phyloP scores from a whole-genome alignment of 2,113 vertebrate species.

The Silurus glanis region DNA sequence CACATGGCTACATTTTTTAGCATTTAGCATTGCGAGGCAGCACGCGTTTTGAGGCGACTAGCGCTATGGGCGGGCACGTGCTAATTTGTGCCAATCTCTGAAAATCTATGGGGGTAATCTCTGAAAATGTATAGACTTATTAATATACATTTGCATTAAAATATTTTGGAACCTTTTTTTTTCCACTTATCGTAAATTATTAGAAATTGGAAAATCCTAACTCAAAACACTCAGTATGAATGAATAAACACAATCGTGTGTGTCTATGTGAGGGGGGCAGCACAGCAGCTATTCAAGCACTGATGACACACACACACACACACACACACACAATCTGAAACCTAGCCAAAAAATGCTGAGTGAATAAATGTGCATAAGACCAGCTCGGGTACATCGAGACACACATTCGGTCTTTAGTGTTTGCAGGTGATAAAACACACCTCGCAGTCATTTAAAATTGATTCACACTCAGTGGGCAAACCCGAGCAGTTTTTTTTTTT shows the following conservation, averaged over 20 bases:
- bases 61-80: too few relatives aligned
- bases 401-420: conserved; percentile 1
- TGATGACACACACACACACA: conserved; percentile 20
- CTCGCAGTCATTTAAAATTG: conserved; percentile 16
- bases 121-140: not conserved
- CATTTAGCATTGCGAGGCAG: too few relatives aligned
- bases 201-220: not conserved
- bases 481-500: not conserved
- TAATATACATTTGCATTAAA: not conserved
- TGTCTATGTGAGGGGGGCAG: not conserved
- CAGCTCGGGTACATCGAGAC: not conserved
- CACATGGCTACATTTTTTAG: too few relatives aligned
- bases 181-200: not conserved
- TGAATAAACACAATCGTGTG: not conserved
- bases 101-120: not conserved
- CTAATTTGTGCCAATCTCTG: too few relatives aligned
- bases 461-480: conserved; percentile 5
- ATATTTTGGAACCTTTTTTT: not conserved
- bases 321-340: conserved; percentile 18
- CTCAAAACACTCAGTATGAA: not conserved
- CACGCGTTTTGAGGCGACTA: too few relatives aligned
- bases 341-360: conserved; percentile 3
- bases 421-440: conserved; percentile 40
- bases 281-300: conserved; percentile 43
- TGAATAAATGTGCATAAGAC: conserved; percentile 23